Base-by-base conservation (phyloP, 2,888 invertebrate species). In the Onthophagus sagittarius region DNA sequence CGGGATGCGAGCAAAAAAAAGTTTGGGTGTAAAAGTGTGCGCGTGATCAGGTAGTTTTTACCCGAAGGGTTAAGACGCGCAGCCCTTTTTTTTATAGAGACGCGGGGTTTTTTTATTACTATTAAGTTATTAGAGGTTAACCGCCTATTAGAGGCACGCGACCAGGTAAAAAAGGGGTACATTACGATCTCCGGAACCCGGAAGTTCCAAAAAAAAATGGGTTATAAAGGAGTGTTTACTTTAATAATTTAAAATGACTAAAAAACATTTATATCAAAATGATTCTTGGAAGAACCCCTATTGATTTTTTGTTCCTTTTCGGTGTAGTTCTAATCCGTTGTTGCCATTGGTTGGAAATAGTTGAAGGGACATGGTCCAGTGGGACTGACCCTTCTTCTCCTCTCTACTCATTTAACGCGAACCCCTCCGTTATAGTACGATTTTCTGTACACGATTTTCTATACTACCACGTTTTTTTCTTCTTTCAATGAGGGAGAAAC, bases 101-200 rank as follows among this genome's bases (percentile, higher is more conserved):
- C 23, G 39, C 67, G 69, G 71, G 70, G 70, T 76, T 72, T 76
- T 75, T 78, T 79, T 79, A 80, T 77, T 77, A 83, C 84, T 83
- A 84, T 84, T 84, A 84, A 84, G 84, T 84, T 83, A 83, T 84
- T 83, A 81, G 83, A 81, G 83, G 84, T 83, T 83, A 83, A 83
- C 84, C 84, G 82, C 83, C 83, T 82, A 83, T 83, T 83, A 83
- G 81, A 78, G 81, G 81, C 84, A 84, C 84, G 84, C 83, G 84
- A 83, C 82, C 84, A 84, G 84, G 84, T 84, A 84, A 77, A 83
- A 83, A 76, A 82, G 80, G 81, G 82, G 82, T 67, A 67, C 23
- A 15, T 67, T 67, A 31, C 32, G n/a, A 67, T 15, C 23, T n/a
- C 3, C 5, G 14, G 23, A 14, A 67, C 67, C 67, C 67, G 67